Conservation (phyloP, 2,113 vertebrate genomes). For the Thinocorus orbignyianus region DNA sequence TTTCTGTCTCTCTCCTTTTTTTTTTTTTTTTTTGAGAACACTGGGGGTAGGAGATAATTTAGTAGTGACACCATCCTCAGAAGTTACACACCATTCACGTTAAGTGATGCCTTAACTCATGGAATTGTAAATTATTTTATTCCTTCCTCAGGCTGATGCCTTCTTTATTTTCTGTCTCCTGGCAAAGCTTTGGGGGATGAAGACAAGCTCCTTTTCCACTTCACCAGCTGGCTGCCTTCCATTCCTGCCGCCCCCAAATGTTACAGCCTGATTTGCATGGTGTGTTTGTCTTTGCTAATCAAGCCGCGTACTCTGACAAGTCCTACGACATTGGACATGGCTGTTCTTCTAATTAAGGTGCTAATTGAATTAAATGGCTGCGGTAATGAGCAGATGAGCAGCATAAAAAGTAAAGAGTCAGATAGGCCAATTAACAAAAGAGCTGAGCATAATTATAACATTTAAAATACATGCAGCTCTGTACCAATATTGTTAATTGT, state of each 20-base stretch:
- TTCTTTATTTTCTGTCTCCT: slow-evolving; percentile 66
- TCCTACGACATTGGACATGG: slow-evolving; percentile 86
- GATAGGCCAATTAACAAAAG: slow-evolving; percentile 99
- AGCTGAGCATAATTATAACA: slow-evolving; percentile 98
- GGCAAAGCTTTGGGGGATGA: slow-evolving; percentile 71
- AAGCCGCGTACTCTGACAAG: slow-evolving; percentile 84
- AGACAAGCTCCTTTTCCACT: slow-evolving; percentile 69
- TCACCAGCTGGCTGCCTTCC: slow-evolving; percentile 76
- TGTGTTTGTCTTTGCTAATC: slow-evolving; percentile 95
- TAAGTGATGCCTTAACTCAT: slow-evolving; percentile 63
- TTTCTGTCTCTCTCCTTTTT: background rate
- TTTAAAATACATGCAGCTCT: slow-evolving; percentile 89
- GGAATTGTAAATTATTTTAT: slow-evolving; percentile 68
- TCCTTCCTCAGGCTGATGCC: slow-evolving; percentile 60
- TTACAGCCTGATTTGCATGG: slow-evolving; percentile 81
- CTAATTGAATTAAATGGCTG: slow-evolving; percentile 99
- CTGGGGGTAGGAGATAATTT: slow-evolving; percentile 43
- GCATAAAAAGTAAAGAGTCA: slow-evolving; percentile 99
- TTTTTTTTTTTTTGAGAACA: slow-evolving; percentile 28
- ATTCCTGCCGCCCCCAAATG: slow-evolving; percentile 76
- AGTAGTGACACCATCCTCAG: slow-evolving; percentile 3
- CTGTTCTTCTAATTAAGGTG: slow-evolving; percentile 96
- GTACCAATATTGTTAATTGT: slow-evolving; percentile 96
- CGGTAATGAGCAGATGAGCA: slow-evolving; percentile 94
- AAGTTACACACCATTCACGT: slow-evolving; percentile 56